A percentile compares a stretch with the other conserved stretches of the same genome.
Evolutionary conservation across 2,797 vertebrate species (phyloP).

Genomic region (Chlorospingus semifuscus): DNA sequence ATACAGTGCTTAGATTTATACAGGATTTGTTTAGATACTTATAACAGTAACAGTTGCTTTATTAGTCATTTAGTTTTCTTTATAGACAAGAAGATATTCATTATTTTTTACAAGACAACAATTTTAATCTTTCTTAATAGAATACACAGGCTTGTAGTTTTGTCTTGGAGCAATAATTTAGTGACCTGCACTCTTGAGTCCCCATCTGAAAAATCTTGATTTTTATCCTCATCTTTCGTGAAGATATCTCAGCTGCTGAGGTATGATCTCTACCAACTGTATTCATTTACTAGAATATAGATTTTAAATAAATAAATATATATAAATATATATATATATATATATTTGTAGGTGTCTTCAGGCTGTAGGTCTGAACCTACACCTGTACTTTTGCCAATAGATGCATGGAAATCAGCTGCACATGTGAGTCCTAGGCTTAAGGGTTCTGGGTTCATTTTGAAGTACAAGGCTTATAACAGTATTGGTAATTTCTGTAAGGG

Average conservation of each 20-base stretch:
- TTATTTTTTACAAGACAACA: slow-evolving; percentile 67
- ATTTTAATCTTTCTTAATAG: slow-evolving; percentile 60
- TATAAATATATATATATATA: not conserved
- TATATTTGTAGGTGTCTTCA: slow-evolving; percentile 7
- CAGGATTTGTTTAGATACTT: slow-evolving; percentile 68
- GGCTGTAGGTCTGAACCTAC: not conserved
- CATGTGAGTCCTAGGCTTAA: not conserved
- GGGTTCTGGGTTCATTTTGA: not conserved
- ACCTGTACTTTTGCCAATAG: not conserved
- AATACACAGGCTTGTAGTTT: slow-evolving; percentile 45
- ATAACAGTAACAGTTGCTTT: slow-evolving; percentile 60
- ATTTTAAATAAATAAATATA: slow-evolving; percentile 30
- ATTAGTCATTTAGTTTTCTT: slow-evolving; percentile 62
- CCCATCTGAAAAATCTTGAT: slow-evolving; percentile 27
- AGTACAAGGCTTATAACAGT: not conserved
- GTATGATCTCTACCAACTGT: slow-evolving; percentile 41
- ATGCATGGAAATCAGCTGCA: slow-evolving; percentile 27
- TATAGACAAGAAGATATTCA: slow-evolving; percentile 54
- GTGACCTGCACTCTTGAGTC: slow-evolving; percentile 42
- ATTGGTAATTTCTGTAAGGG: not conserved
- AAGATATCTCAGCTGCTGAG: slow-evolving; percentile 57
- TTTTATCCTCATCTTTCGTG: slow-evolving; percentile 15
- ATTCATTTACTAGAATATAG: slow-evolving; percentile 58
- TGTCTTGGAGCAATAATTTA: slow-evolving; percentile 63
- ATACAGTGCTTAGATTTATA: slow-evolving; percentile 67